Base-by-base conservation (phyloP, 2,113 vertebrate species). In the Proterorhinus semilunaris region DNA sequence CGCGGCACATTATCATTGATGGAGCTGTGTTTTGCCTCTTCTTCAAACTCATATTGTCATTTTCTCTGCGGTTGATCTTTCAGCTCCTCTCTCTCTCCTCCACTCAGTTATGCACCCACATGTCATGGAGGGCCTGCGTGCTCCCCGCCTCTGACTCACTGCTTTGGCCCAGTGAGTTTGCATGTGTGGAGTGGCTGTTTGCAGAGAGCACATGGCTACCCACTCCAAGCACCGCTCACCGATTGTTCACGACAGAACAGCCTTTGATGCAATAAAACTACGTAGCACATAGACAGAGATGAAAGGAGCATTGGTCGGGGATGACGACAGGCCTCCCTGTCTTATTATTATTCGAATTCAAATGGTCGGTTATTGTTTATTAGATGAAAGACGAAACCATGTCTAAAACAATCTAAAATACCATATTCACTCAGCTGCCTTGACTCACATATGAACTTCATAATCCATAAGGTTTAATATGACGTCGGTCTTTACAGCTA, bases 71-170 rank as follows among this genome's bases (percentile, higher is more conserved):
- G 62, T 75, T 78, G 27, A 74, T 77, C 74, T 70, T 43, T 13
- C 45, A 4, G 49, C 27, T 9, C 53, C 52, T 47, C 66, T 9
- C 17, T 48, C 21, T 53, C 36, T 48, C 66, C 71, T 70, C 58
- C 49, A 6, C 74, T 64, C 66, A 21, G 46, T 6, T 64, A 42
- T 66, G 70, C 84, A 68, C 65, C 73, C 79, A 81, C 83, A 64
- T 50, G 2, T 36, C 27, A 36, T 36, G 27, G 36, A 71, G 49
- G 43, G 43, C 50, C 46, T 51, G 71, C 81, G 78, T 65, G 78
- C 62, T 71, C 77, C 82, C 78, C 74, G 45, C 74, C 9, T 86
- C 68, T 88, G 84, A 88, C 63, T 80, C 74, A 87, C 63, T 61
- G 61, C 59, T 61, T 48, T 42, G 57, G 42, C 67, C 70, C 27